Evolutionary conservation across 2,797 vertebrate species (phyloP).

Genomic region (Thamnophis elegans): DNA sequence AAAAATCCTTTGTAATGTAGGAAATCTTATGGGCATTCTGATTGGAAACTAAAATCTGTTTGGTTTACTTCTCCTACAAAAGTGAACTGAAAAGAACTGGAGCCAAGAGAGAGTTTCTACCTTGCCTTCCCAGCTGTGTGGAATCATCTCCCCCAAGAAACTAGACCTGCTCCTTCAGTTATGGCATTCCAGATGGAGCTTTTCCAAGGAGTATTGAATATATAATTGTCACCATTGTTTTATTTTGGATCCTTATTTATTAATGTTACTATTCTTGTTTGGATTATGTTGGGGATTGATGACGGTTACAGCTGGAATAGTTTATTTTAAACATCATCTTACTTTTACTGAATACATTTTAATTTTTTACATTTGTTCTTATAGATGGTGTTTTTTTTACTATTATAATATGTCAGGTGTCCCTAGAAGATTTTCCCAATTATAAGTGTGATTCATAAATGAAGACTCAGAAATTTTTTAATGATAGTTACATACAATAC

Average conservation of each 20-base stretch:
- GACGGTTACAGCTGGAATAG: neutral
- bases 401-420: neutral
- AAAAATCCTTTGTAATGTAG: neutral
- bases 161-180: neutral
- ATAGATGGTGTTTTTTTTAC: neutral
- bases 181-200: neutral
- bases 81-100: neutral
- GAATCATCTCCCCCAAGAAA: neutral
- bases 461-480: neutral
- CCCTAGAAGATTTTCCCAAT: neutral
- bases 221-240: neutral
- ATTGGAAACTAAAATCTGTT: neutral
- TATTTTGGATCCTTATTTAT: neutral
- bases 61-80: neutral
- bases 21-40: neutral
- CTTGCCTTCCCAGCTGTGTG: neutral
- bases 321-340: neutral
- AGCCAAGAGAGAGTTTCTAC: neutral
- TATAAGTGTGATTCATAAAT: neutral
- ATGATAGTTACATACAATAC: neutral
- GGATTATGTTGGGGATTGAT: neutral
- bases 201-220: neutral
- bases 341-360: neutral
- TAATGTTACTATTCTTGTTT: neutral
- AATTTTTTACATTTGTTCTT: neutral